Percentiles rank a stretch among this genome's conserved stretches.
phyloP scores from a whole-genome alignment of 2,888 invertebrate genomes.

The Dynastes tityus region DNA sequence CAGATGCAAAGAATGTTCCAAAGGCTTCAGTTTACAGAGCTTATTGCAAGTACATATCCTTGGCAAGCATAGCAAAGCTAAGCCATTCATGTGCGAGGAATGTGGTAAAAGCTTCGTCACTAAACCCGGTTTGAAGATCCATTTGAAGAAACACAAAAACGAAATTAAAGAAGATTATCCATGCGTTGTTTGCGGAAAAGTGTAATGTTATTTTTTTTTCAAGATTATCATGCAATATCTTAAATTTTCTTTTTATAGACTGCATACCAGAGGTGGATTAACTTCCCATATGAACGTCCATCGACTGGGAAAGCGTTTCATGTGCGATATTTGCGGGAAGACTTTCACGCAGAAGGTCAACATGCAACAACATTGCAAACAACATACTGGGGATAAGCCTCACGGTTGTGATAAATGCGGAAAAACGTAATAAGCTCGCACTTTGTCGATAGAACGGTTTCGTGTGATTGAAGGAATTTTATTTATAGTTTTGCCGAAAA shows the following conservation, averaged over 20 bases:
- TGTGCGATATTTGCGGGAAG: constrained; percentile 75
- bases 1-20: constrained; percentile 74
- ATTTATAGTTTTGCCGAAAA: constrained; percentile 69
- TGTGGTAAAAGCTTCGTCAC: constrained; percentile 70
- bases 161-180: constrained; percentile 68
- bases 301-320: constrained; percentile 67
- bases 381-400: constrained; percentile 71
- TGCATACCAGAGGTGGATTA: constrained; percentile 69
- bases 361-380: constrained; percentile 71
- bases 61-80: constrained; percentile 70
- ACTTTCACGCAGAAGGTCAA: constrained; percentile 73
- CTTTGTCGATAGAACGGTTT: background rate
- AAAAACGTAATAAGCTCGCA: constrained; percentile 64
- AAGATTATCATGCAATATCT: background rate
- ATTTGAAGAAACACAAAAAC: constrained; percentile 71
- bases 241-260: constrained; percentile 59
- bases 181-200: constrained; percentile 69
- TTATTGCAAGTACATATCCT: constrained; percentile 73
- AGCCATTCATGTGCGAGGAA: constrained; percentile 70
- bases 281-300: constrained; percentile 71
- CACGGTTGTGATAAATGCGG: constrained; percentile 72
- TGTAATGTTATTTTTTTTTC: constrained; percentile 60
- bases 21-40: constrained; percentile 73
- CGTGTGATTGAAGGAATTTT: background rate
- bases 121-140: constrained; percentile 71